phyloP scores from a whole-genome alignment of 2,797 vertebrate species.

The Ceryle rudis region DNA sequence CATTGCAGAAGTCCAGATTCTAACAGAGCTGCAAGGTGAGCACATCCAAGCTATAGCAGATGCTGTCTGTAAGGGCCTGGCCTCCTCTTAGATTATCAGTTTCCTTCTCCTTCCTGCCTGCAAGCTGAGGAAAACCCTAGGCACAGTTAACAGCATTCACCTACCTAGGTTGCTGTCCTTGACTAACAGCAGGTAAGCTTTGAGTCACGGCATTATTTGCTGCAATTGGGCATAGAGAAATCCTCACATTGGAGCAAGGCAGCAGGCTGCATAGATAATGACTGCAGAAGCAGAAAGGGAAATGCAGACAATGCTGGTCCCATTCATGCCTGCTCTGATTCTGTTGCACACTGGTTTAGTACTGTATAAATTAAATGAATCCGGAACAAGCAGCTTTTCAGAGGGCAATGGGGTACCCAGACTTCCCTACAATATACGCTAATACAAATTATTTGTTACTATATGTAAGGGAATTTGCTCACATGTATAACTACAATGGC shows the following conservation, averaged over 20 bases:
- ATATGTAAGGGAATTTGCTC: background rate
- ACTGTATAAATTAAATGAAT: background rate
- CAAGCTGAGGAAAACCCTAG: background rate
- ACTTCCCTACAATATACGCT: background rate
- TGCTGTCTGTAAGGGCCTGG: background rate
- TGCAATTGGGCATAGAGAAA: accelerated
- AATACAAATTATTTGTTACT: background rate
- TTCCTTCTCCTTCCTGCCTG: background rate
- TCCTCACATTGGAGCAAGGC: accelerated
- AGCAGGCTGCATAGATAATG: background rate
- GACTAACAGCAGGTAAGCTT: background rate
- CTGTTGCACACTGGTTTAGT: background rate
- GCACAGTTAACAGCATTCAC: accelerated
- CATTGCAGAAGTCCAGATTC: no score
- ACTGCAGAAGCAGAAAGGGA: background rate
- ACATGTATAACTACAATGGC: background rate
- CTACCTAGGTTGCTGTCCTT: background rate
- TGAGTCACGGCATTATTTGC: background rate
- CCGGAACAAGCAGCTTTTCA: background rate
- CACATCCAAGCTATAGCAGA: no score
- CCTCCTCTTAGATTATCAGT: background rate
- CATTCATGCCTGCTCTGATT: accelerated
- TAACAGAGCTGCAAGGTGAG: background rate
- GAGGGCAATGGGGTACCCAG: background rate
- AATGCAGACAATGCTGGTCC: background rate